phyloP scores from a whole-genome alignment of 2,113 vertebrate species.

The rat (Rattus norvegicus) region GRCr8 NC_086039.1:18797501-18798000 shows the following conservation, averaged over 20 bases:
- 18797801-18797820: neutral
- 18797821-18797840: neutral
- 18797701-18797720: neutral
- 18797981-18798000: neutral
- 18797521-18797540: conserved; percentile 4
- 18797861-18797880: neutral
- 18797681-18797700: conserved; percentile 17
- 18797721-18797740: conserved; percentile 13
- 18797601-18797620: neutral
- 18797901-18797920: neutral
- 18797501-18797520: neutral
- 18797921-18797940: neutral
- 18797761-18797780: neutral
- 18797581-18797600: neutral
- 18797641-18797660: neutral
- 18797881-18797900: neutral
- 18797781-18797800: neutral
- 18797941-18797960: conserved; percentile 31
- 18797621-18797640: neutral
- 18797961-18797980: neutral
- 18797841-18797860: neutral
- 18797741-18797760: conserved; percentile 17
- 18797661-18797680: neutral
- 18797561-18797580: neutral
- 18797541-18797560: neutral